Percentiles rank a stretch among this genome's conserved stretches.
phyloP scores from a whole-genome alignment of 2,797 vertebrate species.

The Moxostoma hubbsi region DNA sequence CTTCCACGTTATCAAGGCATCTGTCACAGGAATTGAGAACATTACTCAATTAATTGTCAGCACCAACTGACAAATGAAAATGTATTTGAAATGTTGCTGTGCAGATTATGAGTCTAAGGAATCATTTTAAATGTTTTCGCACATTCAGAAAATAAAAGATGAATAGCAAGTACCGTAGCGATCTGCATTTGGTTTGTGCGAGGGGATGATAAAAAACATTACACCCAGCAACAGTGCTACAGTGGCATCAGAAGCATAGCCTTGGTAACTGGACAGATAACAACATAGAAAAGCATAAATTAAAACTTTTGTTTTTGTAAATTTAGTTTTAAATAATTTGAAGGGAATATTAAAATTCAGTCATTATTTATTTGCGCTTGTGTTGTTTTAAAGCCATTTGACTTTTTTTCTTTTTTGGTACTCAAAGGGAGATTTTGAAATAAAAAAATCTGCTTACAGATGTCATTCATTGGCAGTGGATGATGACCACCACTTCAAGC shows the following conservation, averaged over 20 bases:
- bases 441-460: too few species aligned
- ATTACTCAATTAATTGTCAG: slow-evolving; percentile 63
- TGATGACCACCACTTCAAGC: too few species aligned
- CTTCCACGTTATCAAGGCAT: slow-evolving; percentile 89
- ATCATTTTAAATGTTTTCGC: not conserved
- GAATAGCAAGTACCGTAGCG: slow-evolving; percentile 70
- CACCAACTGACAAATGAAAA: not conserved
- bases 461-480: too few species aligned
- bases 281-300: not conserved
- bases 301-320: not conserved
- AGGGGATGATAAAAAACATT: slow-evolving; percentile 87
- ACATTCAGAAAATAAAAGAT: not conserved
- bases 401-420: too few species aligned
- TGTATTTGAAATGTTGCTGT: too few species aligned
- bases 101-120: not conserved
- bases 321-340: too few species aligned
- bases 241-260: slow-evolving; percentile 86
- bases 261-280: slow-evolving; percentile 71
- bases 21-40: slow-evolving; percentile 64
- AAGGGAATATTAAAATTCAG: too few species aligned
- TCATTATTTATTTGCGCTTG: too few species aligned
- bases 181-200: slow-evolving; percentile 72
- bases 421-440: too few species aligned
- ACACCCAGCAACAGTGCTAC: slow-evolving; percentile 86
- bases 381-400: too few species aligned